phyloP scores from a whole-genome alignment of 2,888 invertebrate genomes.

The Drosophila fulvimacula region DNA sequence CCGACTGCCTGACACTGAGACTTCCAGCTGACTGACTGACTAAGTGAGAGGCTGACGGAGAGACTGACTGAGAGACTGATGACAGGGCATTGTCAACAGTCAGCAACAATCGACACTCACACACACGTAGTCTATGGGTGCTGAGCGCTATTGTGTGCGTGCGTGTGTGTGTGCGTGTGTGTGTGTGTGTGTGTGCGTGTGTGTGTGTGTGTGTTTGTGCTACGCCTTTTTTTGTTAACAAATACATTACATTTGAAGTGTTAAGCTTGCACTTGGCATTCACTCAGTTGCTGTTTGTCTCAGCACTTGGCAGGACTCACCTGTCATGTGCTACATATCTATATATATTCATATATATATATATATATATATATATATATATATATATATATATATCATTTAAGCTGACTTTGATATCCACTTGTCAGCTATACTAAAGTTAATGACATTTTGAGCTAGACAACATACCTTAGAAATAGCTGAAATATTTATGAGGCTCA shows the following conservation, averaged over 20 bases:
- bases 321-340: background rate
- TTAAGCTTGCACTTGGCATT: constrained; percentile 61
- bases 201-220: constrained; percentile 24
- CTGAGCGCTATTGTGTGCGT: background rate
- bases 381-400: background rate
- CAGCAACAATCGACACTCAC: constrained; percentile 50
- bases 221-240: constrained; percentile 50
- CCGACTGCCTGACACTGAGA: constrained; percentile 26
- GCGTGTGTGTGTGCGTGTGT: background rate
- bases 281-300: constrained; percentile 44
- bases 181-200: constrained; percentile 1
- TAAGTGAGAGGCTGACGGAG: background rate
- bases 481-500: background rate
- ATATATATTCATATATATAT: background rate
- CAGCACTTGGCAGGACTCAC: constrained; percentile 36
- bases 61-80: constrained; percentile 58
- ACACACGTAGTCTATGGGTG: constrained; percentile 5
- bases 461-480: too few species aligned
- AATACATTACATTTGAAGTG: constrained; percentile 69
- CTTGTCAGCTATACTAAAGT: constrained; percentile 24
- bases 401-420: background rate
- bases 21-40: constrained; percentile 18
- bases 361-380: background rate
- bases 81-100: constrained; percentile 64
- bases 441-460: constrained; percentile 25